Evolutionary conservation across 2,113 vertebrate genomes (phyloP).

Genomic region (Meleagris gallopavo): DNA sequence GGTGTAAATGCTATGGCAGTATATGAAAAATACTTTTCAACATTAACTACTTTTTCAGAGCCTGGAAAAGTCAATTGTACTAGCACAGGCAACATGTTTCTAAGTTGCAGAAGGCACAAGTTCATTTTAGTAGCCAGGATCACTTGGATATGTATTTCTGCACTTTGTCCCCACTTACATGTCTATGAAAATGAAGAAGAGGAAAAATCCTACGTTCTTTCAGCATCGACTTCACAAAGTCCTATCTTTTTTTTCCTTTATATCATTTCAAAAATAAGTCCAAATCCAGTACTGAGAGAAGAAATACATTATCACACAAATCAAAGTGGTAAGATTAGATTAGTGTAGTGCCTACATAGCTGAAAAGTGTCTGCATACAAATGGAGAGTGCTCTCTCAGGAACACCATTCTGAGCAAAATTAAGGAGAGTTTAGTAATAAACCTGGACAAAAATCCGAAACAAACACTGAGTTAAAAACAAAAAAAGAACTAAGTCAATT

Average conservation of each 20-base stretch:
- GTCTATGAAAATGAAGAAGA: neutral
- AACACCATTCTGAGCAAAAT: neutral
- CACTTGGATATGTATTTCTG: neutral
- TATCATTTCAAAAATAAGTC: neutral
- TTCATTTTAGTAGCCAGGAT: conserved; percentile 51
- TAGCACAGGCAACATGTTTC: neutral
- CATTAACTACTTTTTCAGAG: neutral
- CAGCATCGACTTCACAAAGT: neutral
- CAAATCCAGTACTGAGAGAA: neutral
- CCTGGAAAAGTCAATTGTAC: neutral
- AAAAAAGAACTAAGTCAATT: neutral
- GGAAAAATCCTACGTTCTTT: neutral
- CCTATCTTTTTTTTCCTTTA: neutral
- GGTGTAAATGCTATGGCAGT: neutral
- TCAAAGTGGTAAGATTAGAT: conserved; percentile 6
- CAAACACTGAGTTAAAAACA: neutral
- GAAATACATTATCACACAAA: neutral
- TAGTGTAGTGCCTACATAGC: neutral
- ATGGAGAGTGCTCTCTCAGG: neutral
- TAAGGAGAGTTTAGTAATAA: neutral
- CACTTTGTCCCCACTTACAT: neutral
- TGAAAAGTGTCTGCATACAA: neutral
- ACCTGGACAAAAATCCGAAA: neutral
- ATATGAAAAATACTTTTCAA: neutral
- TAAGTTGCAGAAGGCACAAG: conserved; percentile 5